phyloP scores from a whole-genome alignment of 2,888 invertebrate species.

The Nomada fucata region DNA sequence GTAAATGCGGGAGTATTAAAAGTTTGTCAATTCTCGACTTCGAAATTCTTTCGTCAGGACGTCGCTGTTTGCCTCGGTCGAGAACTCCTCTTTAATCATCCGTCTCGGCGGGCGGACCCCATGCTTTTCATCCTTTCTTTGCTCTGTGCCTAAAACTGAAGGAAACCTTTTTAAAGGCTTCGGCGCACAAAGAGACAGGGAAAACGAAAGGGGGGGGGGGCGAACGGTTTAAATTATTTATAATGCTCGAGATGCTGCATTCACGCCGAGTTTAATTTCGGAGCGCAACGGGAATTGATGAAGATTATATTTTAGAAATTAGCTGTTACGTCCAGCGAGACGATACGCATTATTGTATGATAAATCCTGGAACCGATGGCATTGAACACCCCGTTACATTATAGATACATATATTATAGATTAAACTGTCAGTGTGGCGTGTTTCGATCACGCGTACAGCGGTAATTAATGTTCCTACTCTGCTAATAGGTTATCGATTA shows the following conservation, averaged over 20 bases:
- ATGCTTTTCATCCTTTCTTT: slow-evolving; percentile 35
- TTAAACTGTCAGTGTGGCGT: slow-evolving; percentile 23
- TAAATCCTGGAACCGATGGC: slow-evolving; percentile 26
- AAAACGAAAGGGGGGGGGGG: slow-evolving; percentile 36
- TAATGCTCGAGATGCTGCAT: slow-evolving; percentile 35
- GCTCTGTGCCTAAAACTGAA: slow-evolving; percentile 29
- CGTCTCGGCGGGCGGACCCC: slow-evolving; percentile 22
- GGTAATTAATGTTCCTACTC: slow-evolving; percentile 56
- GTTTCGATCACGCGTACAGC: slow-evolving; percentile 39
- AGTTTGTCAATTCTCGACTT: neutral
- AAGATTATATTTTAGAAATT: neutral
- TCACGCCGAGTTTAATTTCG: slow-evolving; percentile 13
- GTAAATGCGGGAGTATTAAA: neutral
- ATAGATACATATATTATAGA: slow-evolving; percentile 23
- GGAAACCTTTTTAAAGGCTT: slow-evolving; percentile 26
- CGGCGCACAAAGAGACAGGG: slow-evolving; percentile 28
- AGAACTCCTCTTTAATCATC: slow-evolving; percentile 58
- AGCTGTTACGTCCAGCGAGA: neutral
- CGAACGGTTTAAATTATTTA: slow-evolving; percentile 41
- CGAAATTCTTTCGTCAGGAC: slow-evolving; percentile 31
- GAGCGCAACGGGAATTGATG: neutral
- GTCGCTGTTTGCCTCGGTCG: slow-evolving; percentile 30
- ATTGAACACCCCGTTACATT: slow-evolving; percentile 36
- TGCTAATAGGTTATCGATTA: slow-evolving; percentile 56
- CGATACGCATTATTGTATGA: slow-evolving; percentile 19